These are phyloP conservation scores for Zeuzera pyrina DNA, from an alignment of 2,888 invertebrate genomes.

Conservation along the genomic window DNA sequence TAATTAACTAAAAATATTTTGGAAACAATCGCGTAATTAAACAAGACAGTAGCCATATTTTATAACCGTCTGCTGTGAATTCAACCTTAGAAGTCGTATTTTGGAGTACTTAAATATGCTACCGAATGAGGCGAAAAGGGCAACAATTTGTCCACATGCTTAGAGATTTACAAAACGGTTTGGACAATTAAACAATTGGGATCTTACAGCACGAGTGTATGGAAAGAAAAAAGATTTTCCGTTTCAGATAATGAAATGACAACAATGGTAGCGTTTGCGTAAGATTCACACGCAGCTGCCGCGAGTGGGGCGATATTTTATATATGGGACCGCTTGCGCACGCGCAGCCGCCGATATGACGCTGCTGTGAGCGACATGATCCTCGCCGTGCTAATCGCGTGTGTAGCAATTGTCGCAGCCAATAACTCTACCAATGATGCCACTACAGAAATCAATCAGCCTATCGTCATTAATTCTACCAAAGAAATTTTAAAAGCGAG, in stretches of 20 bases:
- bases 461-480: constrained; percentile 46
- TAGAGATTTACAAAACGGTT: constrained; percentile 41
- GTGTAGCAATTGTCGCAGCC: constrained; percentile 34
- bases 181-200: constrained; percentile 67
- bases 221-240: constrained; percentile 70
- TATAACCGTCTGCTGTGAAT: no score
- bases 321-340: constrained; percentile 54
- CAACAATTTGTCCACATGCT: constrained; percentile 36
- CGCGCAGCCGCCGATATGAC: constrained; percentile 62
- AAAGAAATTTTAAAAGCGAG: constrained; percentile 73
- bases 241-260: constrained; percentile 71
- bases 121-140: constrained; percentile 5
- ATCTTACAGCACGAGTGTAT: constrained; percentile 51
- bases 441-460: constrained; percentile 21
- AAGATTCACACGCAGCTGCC: constrained; percentile 58
- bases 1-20: constrained; percentile 30
- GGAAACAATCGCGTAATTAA: constrained; percentile 49
- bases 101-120: not conserved
- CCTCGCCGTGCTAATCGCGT: constrained; percentile 46
- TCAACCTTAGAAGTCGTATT: constrained; percentile 3
- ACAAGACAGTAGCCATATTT: constrained; percentile 3
- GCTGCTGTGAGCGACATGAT: constrained; percentile 57
- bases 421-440: constrained; percentile 31
- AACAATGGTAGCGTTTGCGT: constrained; percentile 64
- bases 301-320: constrained; percentile 68